Evolutionary conservation across 2,888 invertebrate species (phyloP).

Genomic region (Yponomeuta plumbellus): DNA sequence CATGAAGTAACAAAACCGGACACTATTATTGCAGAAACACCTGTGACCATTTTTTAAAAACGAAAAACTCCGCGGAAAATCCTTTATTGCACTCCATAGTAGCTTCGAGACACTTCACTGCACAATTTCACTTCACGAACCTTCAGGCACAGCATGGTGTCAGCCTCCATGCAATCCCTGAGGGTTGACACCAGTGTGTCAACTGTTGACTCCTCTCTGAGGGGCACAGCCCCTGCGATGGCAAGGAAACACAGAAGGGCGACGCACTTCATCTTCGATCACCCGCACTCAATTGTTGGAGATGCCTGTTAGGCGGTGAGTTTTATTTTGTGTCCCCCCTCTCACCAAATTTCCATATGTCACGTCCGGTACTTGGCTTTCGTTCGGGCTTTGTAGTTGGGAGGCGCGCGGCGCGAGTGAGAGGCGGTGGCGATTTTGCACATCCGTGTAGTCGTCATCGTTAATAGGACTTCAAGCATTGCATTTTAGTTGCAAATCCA

Average conservation of each 20-base stretch:
- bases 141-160: conserved; percentile 84
- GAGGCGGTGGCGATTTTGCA: background rate
- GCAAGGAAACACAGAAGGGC: conserved; percentile 53
- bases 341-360: conserved; percentile 57
- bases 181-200: conserved; percentile 65
- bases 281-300: conserved; percentile 59
- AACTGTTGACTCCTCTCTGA: conserved; percentile 56
- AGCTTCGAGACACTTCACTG: conserved; percentile 40
- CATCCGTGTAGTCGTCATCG: too few relatives aligned
- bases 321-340: conserved; percentile 66
- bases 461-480: too few relatives aligned
- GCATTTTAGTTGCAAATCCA: too few relatives aligned
- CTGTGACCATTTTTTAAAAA: background rate
- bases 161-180: conserved; percentile 82
- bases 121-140: conserved; percentile 69
- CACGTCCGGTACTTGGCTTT: conserved; percentile 35
- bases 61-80: background rate
- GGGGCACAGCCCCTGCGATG: conserved; percentile 53
- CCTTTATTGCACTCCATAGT: conserved; percentile 2
- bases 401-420: conserved; percentile 28
- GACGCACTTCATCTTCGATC: conserved; percentile 58
- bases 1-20: background rate
- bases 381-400: conserved; percentile 11
- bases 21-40: background rate
- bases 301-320: conserved; percentile 48